phyloP scores from a whole-genome alignment of 2,797 vertebrate species.

The Paratrypauchen microcephalus region DNA sequence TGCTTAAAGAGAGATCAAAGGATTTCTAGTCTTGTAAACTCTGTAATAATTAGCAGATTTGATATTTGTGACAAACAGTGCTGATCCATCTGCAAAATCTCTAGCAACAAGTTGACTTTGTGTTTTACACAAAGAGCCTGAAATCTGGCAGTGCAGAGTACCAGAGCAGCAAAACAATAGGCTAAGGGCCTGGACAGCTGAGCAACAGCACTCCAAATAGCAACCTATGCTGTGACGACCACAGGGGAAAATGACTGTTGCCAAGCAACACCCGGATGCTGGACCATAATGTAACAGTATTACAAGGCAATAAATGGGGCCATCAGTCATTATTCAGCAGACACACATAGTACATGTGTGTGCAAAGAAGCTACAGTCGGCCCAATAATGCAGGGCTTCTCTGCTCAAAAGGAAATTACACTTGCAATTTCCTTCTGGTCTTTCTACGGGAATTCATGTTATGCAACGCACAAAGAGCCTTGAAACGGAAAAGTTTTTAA shows the following conservation, averaged over 20 bases:
- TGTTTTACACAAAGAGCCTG: slow-evolving; percentile 35
- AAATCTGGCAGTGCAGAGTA: slow-evolving; percentile 36
- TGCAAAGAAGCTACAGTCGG: slow-evolving; percentile 14
- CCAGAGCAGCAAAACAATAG: slow-evolving; percentile 44
- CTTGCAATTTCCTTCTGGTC: slow-evolving; percentile 52
- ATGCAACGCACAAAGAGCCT: slow-evolving; percentile 30
- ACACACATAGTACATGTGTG: slow-evolving; percentile 2
- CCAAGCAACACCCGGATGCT: slow-evolving; percentile 65
- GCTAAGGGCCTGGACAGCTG: slow-evolving; percentile 43
- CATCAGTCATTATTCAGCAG: slow-evolving; percentile 20
- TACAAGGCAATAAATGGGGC: slow-evolving; percentile 50
- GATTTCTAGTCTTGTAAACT: not conserved
- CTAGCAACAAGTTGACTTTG: slow-evolving; percentile 25
- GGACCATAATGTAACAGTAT: slow-evolving; percentile 44
- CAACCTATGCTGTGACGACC: slow-evolving; percentile 68
- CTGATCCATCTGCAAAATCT: slow-evolving; percentile 16
- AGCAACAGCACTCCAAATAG: slow-evolving; percentile 66
- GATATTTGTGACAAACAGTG: slow-evolving; percentile 28
- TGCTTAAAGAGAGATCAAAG: not conserved
- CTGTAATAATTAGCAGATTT: slow-evolving; percentile 54
- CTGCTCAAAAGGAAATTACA: slow-evolving; percentile 39
- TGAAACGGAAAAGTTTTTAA: not conserved
- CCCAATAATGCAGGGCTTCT: not conserved
- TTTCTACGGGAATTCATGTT: slow-evolving; percentile 40
- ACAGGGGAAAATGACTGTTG: slow-evolving; percentile 59